Evolutionary conservation across 2,888 invertebrate species (phyloP), one percentile per base, ranked within the genome.

Genomic region (Archaeoteleia sp.): DNA sequence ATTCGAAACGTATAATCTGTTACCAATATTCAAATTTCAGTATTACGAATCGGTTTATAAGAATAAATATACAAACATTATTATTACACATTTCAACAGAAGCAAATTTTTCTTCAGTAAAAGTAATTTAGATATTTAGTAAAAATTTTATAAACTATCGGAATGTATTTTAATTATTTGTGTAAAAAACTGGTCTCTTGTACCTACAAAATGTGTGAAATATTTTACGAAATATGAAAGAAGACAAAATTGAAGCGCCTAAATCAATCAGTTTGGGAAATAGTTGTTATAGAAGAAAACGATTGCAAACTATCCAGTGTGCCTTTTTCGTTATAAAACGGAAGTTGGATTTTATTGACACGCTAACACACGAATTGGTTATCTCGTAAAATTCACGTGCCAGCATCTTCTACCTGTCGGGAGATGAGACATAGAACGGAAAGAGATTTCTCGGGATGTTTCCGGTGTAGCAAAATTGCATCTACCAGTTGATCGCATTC

Each of bases 381-480:
- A 65, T 58, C 57, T 57, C 65, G 58, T 65, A 65, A 65, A 65
- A 65, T 51, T 65, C 57, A 57, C 53, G 58, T 37, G 43, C 29
- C 27, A 46, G 58, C 40, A 58, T 58, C 55, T 54, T 58, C 46
- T 48, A 53, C 32, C 66, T 58, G 58, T 53, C 51, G 65, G 57
- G 30, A 58, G 66, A 66, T 66, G 66, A 66, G 54, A 66, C 58
- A 58, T 46, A 66, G 58, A 66, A 46, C 58, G 66, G 54, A 58
- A 66, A 66, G 58, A 58, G 58, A 58, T 66, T 66, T 58, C 66
- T 66, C 54, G 54, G 32, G 53, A 58, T 58, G 48, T 58, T 66
- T 66, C 58, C 66, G 66, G 66, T 66, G 27, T 58, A 54, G 53
- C 58, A 48, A 66, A 66, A 66, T 66, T 66, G 58, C 66, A 66